Evolutionary conservation across 2,113 vertebrate genomes (phyloP), one percentile per base, ranked within the genome.

Genomic region (Clinocottus analis): DNA sequence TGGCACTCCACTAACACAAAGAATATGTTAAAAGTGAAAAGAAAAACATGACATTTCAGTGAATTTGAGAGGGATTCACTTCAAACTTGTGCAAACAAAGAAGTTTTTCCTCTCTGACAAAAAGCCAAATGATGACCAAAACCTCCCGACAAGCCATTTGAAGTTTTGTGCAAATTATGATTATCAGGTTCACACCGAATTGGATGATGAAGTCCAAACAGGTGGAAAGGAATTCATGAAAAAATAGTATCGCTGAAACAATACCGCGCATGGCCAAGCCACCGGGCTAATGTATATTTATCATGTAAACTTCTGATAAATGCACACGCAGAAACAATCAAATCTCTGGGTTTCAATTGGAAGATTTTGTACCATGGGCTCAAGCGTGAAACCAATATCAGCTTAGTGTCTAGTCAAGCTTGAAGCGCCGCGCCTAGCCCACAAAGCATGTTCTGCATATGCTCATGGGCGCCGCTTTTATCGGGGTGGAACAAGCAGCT

Each of bases 311-410:
- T 85, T 92, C 86, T 85, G 92, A 93, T 93, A 92, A 93, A 94
- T 93, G 93, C 92, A 93, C 87, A 84, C 89, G 93, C 93, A 93
- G 92, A 93, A 94, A 94, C 92, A 94, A 94, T 94, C 93, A 93
- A 92, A 93, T 92, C 92, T 85, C 72, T 2, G 31, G 58, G 68
- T 84, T 90, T 89, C 86, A 85, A 88, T 86, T 93, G 91, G 88
- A 86, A 91, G 86, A 88, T 87, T 86, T 69, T 68, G 69, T 66
- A 35, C 88, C 69, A 84, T 6, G 83, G 93, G 85, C 87, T 92
- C 89, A 89, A 93, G 91, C 93, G 91, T 94, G 92, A 94, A 94
- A 94, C 85, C 89, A 92, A 92, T 94, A 94, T 95, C 94, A 93
- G 93, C 94, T 95, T 94, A 93, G 92, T 89, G 92, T 90, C 93